A percentile compares a stretch with the other conserved stretches of the same genome.
Conservation (phyloP, 2,888 invertebrate genomes). For the Netelia melanura region DNA sequence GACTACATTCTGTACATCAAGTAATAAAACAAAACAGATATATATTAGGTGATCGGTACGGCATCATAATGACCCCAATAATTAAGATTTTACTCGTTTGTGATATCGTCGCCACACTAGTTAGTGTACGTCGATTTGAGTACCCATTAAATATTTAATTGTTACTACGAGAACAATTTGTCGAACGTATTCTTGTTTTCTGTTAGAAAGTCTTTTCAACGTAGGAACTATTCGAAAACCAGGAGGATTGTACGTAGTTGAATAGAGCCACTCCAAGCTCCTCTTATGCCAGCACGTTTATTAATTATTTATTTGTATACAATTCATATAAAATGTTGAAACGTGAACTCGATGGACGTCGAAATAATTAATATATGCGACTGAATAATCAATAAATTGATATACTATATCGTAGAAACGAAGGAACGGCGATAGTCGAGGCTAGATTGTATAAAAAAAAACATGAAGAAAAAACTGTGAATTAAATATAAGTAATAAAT, state of each 20-base stretch:
- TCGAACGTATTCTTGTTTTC: not conserved
- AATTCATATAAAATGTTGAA: slow-evolving; percentile 43
- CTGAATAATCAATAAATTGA: slow-evolving; percentile 78
- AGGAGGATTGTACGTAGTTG: slow-evolving; percentile 14
- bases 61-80: slow-evolving; percentile 38
- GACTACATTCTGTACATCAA: slow-evolving; percentile 1
- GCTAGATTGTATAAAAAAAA: slow-evolving; percentile 35
- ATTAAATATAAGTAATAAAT: slow-evolving; percentile 35
- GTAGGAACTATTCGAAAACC: not conserved
- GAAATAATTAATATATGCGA: slow-evolving; percentile 73
- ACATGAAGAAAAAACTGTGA: slow-evolving; percentile 30
- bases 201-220: not conserved
- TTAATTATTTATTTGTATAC: slow-evolving; percentile 15
- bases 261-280: not conserved
- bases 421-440: slow-evolving; percentile 26
- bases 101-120: not conserved
- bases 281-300: slow-evolving; percentile 22
- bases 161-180: not conserved
- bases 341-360: slow-evolving; percentile 41
- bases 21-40: slow-evolving; percentile 16
- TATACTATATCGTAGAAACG: slow-evolving; percentile 65
- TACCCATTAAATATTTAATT: slow-evolving; percentile 4
- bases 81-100: slow-evolving; percentile 29
- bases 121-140: not conserved
- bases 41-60: slow-evolving; percentile 12